A percentile compares a stretch with the other conserved stretches of the same genome.
phyloP scores from a whole-genome alignment of 2,113 vertebrate species.

The Amazona guildingii region DNA sequence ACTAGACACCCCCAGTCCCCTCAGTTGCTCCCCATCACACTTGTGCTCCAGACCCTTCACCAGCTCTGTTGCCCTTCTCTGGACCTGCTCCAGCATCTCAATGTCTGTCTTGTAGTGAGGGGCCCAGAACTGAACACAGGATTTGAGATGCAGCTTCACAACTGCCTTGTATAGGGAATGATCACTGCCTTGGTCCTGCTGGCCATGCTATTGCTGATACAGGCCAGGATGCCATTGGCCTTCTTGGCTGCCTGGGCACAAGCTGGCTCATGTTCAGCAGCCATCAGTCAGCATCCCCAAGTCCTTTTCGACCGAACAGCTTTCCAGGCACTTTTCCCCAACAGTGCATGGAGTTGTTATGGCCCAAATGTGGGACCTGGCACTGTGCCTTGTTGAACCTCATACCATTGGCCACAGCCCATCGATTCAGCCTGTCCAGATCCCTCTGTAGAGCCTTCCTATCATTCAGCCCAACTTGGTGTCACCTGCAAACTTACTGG shows the following conservation, averaged over 20 bases:
- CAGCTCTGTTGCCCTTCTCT: not conserved
- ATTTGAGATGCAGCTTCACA: not conserved
- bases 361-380: too few relatives aligned
- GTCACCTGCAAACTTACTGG: not conserved
- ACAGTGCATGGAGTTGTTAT: too few relatives aligned
- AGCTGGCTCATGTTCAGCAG: not conserved
- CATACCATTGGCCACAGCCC: not conserved
- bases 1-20: not conserved
- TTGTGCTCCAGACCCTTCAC: too few relatives aligned
- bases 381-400: too few relatives aligned
- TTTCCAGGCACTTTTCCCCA: too few relatives aligned
- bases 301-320: too few relatives aligned
- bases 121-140: not conserved
- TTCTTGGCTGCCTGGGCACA: not conserved
- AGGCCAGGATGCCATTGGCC: not conserved
- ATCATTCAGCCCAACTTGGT: not conserved
- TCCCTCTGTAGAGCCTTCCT: not conserved
- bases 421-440: not conserved
- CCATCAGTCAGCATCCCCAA: not conserved
- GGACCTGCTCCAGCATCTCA: not conserved
- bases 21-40: too few relatives aligned
- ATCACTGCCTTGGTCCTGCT: too few relatives aligned
- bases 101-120: not conserved
- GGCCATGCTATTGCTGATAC: not conserved
- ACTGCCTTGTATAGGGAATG: not conserved